These are phyloP conservation scores for Penaeus chinensis DNA, from an alignment of 1,140 invertebrate genomes.

Conservation along the genomic window DNA sequence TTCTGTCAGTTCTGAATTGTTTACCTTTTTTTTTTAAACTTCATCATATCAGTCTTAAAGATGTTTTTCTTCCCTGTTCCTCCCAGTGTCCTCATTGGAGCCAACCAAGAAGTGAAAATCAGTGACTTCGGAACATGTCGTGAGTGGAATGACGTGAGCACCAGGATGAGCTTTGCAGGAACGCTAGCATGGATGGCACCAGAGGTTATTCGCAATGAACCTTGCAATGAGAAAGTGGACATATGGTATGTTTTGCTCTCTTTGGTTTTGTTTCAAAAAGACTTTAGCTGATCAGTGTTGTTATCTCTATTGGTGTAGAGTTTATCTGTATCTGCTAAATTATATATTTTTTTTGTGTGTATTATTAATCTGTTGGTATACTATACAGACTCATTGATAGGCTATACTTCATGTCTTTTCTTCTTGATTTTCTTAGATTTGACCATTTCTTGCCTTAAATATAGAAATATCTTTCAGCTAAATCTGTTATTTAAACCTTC, in stretches of 20 bases:
- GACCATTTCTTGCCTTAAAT: too few relatives aligned
- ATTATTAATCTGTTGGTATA: neutral
- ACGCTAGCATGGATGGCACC: slow-evolving; percentile 99
- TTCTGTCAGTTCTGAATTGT: too few relatives aligned
- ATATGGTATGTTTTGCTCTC: slow-evolving; percentile 76
- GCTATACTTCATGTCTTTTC: too few relatives aligned
- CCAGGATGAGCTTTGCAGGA: slow-evolving; percentile 96
- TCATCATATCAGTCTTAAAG: neutral
- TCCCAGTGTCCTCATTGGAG: slow-evolving; percentile 90
- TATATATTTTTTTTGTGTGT: neutral
- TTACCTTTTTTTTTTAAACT: too few relatives aligned
- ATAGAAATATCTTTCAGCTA: neutral
- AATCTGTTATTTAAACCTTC: slow-evolving; percentile 41
- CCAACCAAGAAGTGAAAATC: slow-evolving; percentile 92
- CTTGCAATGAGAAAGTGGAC: slow-evolving; percentile 96
- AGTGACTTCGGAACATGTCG: slow-evolving; percentile 97
- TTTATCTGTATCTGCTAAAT: neutral
- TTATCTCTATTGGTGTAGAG: too few relatives aligned
- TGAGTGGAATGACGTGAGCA: slow-evolving; percentile 94
- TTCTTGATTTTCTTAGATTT: too few relatives aligned
- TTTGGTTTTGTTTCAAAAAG: slow-evolving; percentile 65
- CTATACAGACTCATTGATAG: too few relatives aligned
- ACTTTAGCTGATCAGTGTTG: neutral
- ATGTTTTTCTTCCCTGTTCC: slow-evolving; percentile 41
- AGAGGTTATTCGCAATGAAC: slow-evolving; percentile 96